Conservation (phyloP, 2,113 vertebrate species). For the Cygnus atratus region DNA sequence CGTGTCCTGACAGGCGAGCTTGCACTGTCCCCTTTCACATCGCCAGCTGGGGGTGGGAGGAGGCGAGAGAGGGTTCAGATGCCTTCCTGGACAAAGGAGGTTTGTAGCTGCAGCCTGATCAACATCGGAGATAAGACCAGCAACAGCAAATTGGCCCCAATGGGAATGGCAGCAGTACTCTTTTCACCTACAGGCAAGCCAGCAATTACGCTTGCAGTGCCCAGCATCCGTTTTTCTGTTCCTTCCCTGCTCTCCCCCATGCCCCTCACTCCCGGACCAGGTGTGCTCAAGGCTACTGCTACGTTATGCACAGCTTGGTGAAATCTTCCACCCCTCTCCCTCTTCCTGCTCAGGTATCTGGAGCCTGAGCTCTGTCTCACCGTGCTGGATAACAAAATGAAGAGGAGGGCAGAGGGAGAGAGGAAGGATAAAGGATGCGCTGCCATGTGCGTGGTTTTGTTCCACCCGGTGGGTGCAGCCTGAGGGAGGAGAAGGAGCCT, state of each 20-base stretch:
- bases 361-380: not conserved
- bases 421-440: not conserved
- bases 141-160: slow-evolving; percentile 75
- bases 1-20: not conserved
- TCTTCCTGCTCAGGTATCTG: not conserved
- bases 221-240: slow-evolving; percentile 50
- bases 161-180: slow-evolving; percentile 71
- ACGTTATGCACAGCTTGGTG: not conserved
- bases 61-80: not conserved
- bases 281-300: slow-evolving; percentile 23
- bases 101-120: slow-evolving; percentile 73
- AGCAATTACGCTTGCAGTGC: slow-evolving; percentile 62
- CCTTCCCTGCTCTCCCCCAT: slow-evolving; percentile 10
- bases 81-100: slow-evolving; percentile 61
- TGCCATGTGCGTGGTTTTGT: not conserved
- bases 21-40: slow-evolving; percentile 52
- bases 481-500: not conserved
- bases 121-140: slow-evolving; percentile 71
- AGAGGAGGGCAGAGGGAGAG: not conserved
- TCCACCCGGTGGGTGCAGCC: not conserved
- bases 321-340: not conserved
- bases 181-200: slow-evolving; percentile 69
- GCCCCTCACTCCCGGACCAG: not conserved
- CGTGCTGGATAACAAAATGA: not conserved
- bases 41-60: not conserved